A percentile compares a stretch with the other conserved stretches of the same genome.
Evolutionary conservation across 2,113 vertebrate species (phyloP).

Genomic region (Epinephelus cyanopodus): DNA sequence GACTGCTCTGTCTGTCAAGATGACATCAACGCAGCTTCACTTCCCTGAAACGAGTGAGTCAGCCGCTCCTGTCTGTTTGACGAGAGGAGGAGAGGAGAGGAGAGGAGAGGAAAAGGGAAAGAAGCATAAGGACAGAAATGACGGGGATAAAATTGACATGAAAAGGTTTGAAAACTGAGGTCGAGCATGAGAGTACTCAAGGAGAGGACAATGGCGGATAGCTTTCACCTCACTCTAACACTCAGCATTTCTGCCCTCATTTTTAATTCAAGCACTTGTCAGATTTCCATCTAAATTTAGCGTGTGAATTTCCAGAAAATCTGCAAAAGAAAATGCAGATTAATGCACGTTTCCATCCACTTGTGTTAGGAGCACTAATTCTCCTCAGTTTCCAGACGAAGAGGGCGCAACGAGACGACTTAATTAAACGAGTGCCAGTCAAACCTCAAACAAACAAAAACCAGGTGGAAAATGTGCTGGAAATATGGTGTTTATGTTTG

Average conservation of each 20-base stretch:
- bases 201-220: neutral
- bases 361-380: neutral
- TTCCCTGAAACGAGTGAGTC: constrained; percentile 63
- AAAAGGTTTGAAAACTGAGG: neutral
- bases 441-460: too few relatives aligned
- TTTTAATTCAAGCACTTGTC: neutral
- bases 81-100: neutral
- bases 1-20: constrained; percentile 43
- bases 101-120: neutral
- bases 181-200: neutral
- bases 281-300: neutral
- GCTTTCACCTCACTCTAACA: neutral
- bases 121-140: neutral
- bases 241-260: neutral
- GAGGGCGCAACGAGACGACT: too few relatives aligned
- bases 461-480: too few relatives aligned
- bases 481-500: too few relatives aligned
- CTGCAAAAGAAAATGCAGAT: neutral
- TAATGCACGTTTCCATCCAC: neutral
- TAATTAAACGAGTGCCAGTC: too few relatives aligned
- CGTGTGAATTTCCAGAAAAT: neutral
- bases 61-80: constrained; percentile 45
- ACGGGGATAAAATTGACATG: neutral
- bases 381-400: too few relatives aligned
- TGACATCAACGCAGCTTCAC: constrained; percentile 59